phyloP scores from a whole-genome alignment of 2,888 invertebrate genomes.

The Gastracanthus pulcherrimus region DNA sequence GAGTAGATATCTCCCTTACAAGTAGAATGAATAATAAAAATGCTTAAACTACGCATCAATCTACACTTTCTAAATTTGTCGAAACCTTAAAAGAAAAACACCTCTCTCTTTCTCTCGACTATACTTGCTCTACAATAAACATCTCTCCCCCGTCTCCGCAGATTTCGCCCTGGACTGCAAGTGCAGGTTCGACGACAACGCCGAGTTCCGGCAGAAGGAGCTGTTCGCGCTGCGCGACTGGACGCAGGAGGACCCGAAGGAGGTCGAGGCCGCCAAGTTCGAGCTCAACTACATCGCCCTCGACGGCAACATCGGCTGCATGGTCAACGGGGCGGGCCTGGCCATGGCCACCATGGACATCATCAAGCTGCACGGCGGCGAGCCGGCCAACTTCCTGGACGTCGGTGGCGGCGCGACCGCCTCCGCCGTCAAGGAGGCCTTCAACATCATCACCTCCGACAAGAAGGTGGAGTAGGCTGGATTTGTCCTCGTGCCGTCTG shows the following conservation, averaged over 20 bases:
- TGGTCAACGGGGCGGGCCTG: conserved; percentile 97
- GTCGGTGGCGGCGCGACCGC: conserved; percentile 97
- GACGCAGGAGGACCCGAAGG: conserved; percentile 95
- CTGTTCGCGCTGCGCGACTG: conserved; percentile 91
- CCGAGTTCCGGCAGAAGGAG: conserved; percentile 93
- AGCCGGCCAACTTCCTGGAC: conserved; percentile 97
- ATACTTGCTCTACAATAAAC: no score
- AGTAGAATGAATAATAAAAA: no score
- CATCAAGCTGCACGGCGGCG: conserved; percentile 96
- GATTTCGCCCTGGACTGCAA: conserved; percentile 97
- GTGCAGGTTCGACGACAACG: conserved; percentile 96
- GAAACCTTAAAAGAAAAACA: no score
- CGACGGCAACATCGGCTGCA: conserved; percentile 94
- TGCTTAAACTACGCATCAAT: no score
- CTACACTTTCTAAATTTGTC: no score
- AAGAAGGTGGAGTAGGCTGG: no score
- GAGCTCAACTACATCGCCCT: conserved; percentile 96
- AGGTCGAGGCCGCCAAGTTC: conserved; percentile 92
- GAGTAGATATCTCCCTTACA: no score
- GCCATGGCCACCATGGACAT: conserved; percentile 99
- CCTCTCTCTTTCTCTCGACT: no score
- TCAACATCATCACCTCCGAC: conserved; percentile 97
- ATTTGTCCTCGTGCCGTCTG: not conserved
- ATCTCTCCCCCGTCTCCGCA: conserved; percentile 77
- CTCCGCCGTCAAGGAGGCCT: conserved; percentile 94